These are phyloP conservation scores for Drosophila ironensis DNA, from an alignment of 1,140 invertebrate genomes.

Conservation along the genomic window DNA sequence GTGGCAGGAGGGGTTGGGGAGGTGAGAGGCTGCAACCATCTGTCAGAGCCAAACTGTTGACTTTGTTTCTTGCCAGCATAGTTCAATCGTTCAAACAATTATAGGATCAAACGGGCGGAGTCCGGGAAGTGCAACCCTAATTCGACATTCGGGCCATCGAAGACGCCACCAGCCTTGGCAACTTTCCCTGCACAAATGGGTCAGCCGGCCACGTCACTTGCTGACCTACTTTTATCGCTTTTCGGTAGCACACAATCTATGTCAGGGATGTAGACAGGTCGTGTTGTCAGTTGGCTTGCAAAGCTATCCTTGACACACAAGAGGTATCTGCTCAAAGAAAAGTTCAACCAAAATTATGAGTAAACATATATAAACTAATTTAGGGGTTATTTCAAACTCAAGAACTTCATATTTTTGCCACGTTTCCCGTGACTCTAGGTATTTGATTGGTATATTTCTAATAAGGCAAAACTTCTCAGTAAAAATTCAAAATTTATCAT, in stretches of 20 bases:
- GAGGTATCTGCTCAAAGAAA: too few relatives aligned
- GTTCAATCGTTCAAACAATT: constrained; percentile 12
- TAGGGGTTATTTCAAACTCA: too few relatives aligned
- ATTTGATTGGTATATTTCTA: too few relatives aligned
- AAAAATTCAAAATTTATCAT: too few relatives aligned
- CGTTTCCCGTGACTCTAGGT: too few relatives aligned
- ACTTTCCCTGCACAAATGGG: constrained; percentile 16
- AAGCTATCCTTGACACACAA: constrained; percentile 11
- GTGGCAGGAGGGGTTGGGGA: neutral
- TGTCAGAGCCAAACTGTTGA: constrained; percentile 45
- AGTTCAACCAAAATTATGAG: neutral
- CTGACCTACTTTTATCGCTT: constrained; percentile 16
- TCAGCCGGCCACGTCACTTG: constrained; percentile 28
- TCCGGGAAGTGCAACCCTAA: too few relatives aligned
- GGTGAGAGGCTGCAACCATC: constrained; percentile 34
- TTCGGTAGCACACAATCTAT: constrained; percentile 2
- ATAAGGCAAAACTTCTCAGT: too few relatives aligned
- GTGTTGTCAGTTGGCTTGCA: neutral
- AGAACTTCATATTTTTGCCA: too few relatives aligned
- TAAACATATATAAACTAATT: too few relatives aligned
- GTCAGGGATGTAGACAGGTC: constrained; percentile 19
- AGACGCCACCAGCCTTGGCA: constrained; percentile 4
- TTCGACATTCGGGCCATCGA: neutral
- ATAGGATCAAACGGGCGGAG: too few relatives aligned
- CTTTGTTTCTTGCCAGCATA: constrained; percentile 8